These are phyloP conservation scores for Musca vetustissima DNA, from an alignment of 1,140 invertebrate genomes.

Conservation along the genomic window DNA sequence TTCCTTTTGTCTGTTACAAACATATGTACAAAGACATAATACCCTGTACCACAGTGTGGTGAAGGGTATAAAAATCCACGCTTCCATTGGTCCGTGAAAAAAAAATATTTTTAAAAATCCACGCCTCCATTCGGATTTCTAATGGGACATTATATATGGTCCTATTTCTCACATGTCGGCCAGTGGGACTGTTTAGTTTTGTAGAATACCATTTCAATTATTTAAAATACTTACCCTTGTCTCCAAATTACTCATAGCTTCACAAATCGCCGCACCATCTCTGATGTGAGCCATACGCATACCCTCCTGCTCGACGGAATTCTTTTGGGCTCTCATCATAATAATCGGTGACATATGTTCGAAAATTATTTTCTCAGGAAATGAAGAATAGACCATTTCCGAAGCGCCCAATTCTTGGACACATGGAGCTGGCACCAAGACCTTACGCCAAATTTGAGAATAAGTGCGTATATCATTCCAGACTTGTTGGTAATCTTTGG, in stretches of 20 bases:
- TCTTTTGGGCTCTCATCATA: constrained; percentile 83
- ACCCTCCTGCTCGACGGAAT: constrained; percentile 78
- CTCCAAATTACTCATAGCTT: constrained; percentile 87
- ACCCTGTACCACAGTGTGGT: too few species aligned
- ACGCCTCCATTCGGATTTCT: too few species aligned
- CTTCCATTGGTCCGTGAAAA: too few species aligned
- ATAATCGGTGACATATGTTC: constrained; percentile 74
- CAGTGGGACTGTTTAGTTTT: too few species aligned
- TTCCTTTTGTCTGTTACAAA: too few species aligned
- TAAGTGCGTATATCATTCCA: constrained; percentile 70
- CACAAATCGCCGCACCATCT: constrained; percentile 88
- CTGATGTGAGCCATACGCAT: constrained; percentile 84
- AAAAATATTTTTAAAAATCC: too few species aligned
- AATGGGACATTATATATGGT: too few species aligned
- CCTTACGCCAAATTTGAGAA: constrained; percentile 66
- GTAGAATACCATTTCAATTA: too few species aligned
- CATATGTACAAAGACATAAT: too few species aligned
- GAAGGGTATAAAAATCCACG: too few species aligned
- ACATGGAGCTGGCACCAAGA: constrained; percentile 72
- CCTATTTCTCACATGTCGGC: too few species aligned
- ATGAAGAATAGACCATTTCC: constrained; percentile 70
- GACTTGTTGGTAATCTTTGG: constrained; percentile 69
- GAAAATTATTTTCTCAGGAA: constrained; percentile 63
- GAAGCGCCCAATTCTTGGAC: constrained; percentile 74
- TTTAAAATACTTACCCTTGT: constrained; percentile 57